A percentile compares a stretch with the other conserved stretches of the same genome.
These are phyloP conservation scores for Dissostichus mawsoni DNA, from an alignment of 2,113 vertebrate species.

Conservation along the genomic window DNA sequence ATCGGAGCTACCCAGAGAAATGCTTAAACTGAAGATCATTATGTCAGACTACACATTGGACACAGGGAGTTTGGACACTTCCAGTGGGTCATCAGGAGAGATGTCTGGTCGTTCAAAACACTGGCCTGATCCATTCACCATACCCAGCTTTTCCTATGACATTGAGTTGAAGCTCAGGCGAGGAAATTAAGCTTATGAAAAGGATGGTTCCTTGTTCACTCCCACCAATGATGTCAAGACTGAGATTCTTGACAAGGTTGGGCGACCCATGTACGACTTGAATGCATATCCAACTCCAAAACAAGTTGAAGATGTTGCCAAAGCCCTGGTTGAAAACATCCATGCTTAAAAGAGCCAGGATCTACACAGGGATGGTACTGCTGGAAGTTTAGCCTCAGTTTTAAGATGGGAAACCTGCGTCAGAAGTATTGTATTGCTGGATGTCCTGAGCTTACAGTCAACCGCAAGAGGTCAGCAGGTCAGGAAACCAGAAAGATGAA, in stretches of 20 bases:
- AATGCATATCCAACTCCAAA: background rate
- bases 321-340: slow-evolving; percentile 6
- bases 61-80: no score
- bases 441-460: background rate
- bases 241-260: background rate
- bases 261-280: background rate
- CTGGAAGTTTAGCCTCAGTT: background rate
- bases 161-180: no score
- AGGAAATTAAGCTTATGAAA: no score
- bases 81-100: no score
- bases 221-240: background rate
- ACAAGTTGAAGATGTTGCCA: background rate
- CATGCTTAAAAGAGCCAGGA: background rate
- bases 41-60: no score
- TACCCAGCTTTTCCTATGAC: no score
- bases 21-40: background rate
- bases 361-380: background rate
- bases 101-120: no score
- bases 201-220: no score
- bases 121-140: no score
- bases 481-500: background rate
- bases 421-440: background rate
- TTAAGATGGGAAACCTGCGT: slow-evolving; percentile 1
- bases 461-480: background rate
- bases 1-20: background rate